Base-by-base conservation (phyloP, 2,888 invertebrate species). In the Dorcus parallelipipedus region DNA sequence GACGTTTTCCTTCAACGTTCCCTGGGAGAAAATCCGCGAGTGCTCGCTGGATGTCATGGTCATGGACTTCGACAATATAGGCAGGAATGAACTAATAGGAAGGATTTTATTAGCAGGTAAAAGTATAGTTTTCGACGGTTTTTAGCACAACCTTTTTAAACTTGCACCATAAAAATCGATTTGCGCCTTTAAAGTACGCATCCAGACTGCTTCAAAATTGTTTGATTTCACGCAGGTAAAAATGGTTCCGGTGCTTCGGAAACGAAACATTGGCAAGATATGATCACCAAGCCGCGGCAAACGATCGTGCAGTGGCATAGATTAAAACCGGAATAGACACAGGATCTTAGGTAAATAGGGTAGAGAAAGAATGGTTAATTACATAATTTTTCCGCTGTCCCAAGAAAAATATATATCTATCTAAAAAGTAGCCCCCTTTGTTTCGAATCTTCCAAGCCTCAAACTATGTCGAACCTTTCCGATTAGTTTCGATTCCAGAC, bases 1-100 rank as follows among this genome's bases (percentile, higher is more conserved):
- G 80, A 90, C 93, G 9, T 97, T 97, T 82, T 91, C 91, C 52
- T 97, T 95, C 84, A 93, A 93, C 80, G 95, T 97, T 53, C 95
- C 96, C 10, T 96, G 95, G 95, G 96, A 97, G 81, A 94, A 95
- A 80, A 95, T 97, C 67, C 82, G 96, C 58, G 95, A 97, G 77
- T 95, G 96, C 73, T 94, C 93, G 49, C 83, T 97, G 64, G 93
- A 95, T 73, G 92, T 97, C 17, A 90, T 91, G 83, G 95, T 96
- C 59, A 97, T 97, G 96, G 97, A 97, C 81, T 96, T 95, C 78
- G 97, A 97, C 79, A 95, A 96, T 78, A 93, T 97, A 68, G 96
- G 96, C 50, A 82, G 95, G 65, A 95, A 95, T 75, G 95, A 95
- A 79, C 85, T 95, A 69, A 95, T 95, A 73, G 95, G 95, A 9